phyloP scores from a whole-genome alignment of 1,140 invertebrate species.

The Orchesella cincta region DNA sequence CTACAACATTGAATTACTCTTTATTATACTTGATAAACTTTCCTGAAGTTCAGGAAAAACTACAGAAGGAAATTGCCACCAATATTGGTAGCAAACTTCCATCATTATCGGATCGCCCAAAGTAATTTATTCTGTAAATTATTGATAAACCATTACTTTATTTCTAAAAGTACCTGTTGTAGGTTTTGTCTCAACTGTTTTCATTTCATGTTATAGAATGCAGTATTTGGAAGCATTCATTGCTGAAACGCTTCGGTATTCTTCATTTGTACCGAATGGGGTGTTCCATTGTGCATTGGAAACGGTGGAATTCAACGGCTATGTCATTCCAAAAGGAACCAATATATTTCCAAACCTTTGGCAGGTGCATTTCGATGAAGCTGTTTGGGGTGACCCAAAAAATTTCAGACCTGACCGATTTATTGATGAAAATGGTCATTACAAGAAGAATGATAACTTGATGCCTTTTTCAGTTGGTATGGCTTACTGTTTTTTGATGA shows the following conservation, averaged over 20 bases:
- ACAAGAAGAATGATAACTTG: slow-evolving; percentile 39
- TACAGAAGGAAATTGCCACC: too few species aligned
- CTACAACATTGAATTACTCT: too few species aligned
- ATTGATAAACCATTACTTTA: too few species aligned
- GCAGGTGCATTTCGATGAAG: background rate
- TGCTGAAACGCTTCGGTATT: background rate
- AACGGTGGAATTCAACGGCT: slow-evolving; percentile 31
- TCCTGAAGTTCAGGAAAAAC: too few species aligned
- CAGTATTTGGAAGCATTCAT: slow-evolving; percentile 25
- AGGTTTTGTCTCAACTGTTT: too few species aligned
- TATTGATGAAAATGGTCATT: slow-evolving; percentile 35
- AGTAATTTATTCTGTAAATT: too few species aligned
- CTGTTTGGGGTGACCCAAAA: too few species aligned
- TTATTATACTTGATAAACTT: too few species aligned
- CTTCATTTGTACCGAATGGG: background rate
- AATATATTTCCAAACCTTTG: slow-evolving; percentile 23
- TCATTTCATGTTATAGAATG: background rate
- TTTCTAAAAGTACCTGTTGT: too few species aligned
- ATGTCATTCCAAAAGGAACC: slow-evolving; percentile 42
- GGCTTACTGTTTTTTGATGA: slow-evolving; percentile 64
- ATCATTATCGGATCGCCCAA: too few species aligned
- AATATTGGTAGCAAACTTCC: too few species aligned
- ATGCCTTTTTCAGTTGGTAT: slow-evolving; percentile 59
- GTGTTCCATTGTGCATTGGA: slow-evolving; percentile 12
- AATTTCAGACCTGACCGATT: slow-evolving; percentile 54